Evolutionary conservation across 2,888 invertebrate genomes (phyloP).

Genomic region (Sphaerophoria taeniata): DNA sequence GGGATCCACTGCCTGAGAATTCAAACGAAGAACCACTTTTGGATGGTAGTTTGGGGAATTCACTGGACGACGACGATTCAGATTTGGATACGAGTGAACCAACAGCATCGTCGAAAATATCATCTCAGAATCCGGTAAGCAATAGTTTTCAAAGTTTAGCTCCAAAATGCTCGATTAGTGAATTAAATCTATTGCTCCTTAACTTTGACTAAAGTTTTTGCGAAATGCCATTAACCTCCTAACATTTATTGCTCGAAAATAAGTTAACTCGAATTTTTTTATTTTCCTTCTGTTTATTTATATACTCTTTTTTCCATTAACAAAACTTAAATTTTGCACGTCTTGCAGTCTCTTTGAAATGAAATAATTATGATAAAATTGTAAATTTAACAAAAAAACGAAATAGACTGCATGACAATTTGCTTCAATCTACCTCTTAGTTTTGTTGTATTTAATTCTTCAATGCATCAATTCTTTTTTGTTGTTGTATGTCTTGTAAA

Average conservation of each 20-base stretch:
- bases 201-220: constrained; percentile 42
- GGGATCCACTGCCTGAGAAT: constrained; percentile 85
- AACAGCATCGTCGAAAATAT: constrained; percentile 74
- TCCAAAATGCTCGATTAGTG: constrained; percentile 84
- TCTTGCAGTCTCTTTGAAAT: too few relatives aligned
- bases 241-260: constrained; percentile 12
- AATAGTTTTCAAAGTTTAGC: constrained; percentile 79
- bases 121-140: constrained; percentile 83
- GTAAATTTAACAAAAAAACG: neutral
- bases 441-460: constrained; percentile 27
- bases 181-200: constrained; percentile 80
- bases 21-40: constrained; percentile 76
- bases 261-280: neutral
- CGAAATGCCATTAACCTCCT: constrained; percentile 24
- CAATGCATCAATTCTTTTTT: constrained; percentile 4
- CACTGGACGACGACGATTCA: constrained; percentile 67
- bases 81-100: constrained; percentile 78
- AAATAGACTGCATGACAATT: constrained; percentile 20
- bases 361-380: too few relatives aligned
- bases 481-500: neutral
- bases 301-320: neutral
- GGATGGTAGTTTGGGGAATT: constrained; percentile 77
- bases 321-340: too few relatives aligned
- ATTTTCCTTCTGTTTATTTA: neutral
- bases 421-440: constrained; percentile 49